Evolutionary conservation across 2,113 vertebrate genomes (phyloP).

Genomic region (Galemys pyrenaicus): DNA sequence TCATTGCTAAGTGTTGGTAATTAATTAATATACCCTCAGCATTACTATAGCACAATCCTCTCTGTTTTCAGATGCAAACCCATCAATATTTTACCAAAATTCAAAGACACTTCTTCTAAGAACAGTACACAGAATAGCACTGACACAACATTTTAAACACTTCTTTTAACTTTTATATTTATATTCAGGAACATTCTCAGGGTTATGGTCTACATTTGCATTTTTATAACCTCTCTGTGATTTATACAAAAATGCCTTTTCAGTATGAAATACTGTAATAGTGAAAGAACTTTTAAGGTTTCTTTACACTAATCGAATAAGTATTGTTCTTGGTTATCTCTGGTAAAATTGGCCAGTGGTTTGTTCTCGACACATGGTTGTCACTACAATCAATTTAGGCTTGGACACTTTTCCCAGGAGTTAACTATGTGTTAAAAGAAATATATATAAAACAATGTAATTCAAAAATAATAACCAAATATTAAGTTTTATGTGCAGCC

Average conservation of each 20-base stretch:
- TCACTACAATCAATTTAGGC: background rate
- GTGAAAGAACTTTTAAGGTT: background rate
- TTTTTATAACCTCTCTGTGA: background rate
- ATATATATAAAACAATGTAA: background rate
- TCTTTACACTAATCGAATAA: background rate
- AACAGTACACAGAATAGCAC: background rate
- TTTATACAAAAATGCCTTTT: background rate
- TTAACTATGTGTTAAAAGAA: background rate
- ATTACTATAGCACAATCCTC: rapidly evolving
- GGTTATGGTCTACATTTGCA: rapidly evolving
- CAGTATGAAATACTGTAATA: background rate
- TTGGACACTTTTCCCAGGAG: background rate
- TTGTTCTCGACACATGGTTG: background rate
- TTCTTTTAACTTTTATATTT: background rate
- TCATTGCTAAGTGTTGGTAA: rapidly evolving
- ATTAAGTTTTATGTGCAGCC: background rate
- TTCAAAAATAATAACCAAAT: background rate
- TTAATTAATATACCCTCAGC: background rate
- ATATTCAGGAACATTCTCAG: background rate
- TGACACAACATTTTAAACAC: background rate
- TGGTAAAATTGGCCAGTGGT: background rate
- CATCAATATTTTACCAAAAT: background rate
- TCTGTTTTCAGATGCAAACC: background rate
- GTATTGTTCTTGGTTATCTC: background rate
- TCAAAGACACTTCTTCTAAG: background rate